These are phyloP conservation scores for Plotosus lineatus DNA, from an alignment of 2,113 vertebrate species.

Conservation along the genomic window DNA sequence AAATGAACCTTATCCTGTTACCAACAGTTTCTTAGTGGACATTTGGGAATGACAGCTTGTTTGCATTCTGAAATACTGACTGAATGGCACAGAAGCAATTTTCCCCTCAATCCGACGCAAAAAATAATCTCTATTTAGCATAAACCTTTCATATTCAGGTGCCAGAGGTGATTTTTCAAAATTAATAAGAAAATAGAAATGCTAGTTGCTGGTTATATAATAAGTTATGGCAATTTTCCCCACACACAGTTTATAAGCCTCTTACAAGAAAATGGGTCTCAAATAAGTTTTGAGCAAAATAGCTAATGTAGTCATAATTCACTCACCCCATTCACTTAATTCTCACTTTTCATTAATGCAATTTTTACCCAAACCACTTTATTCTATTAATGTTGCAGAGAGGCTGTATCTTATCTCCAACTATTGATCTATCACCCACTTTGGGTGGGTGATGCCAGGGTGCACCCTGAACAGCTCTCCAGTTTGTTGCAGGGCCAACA, in stretches of 20 bases:
- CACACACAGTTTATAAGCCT: background rate
- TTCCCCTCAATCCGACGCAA: background rate
- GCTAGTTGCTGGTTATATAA: background rate
- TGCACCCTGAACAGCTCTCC: too few species aligned
- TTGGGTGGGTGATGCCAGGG: too few species aligned
- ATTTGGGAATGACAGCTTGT: background rate
- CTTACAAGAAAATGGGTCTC: background rate
- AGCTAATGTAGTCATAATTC: background rate
- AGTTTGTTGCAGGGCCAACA: too few species aligned
- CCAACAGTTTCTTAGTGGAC: background rate
- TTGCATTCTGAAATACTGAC: background rate
- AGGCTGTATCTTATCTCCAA: too few species aligned
- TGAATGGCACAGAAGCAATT: background rate
- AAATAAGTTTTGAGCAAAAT: background rate
- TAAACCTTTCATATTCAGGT: background rate
- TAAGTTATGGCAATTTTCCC: background rate
- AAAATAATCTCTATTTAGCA: background rate
- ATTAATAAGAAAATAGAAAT: background rate
- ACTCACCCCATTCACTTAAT: background rate
- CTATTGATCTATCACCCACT: too few species aligned
- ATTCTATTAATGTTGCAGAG: too few species aligned
- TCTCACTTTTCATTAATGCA: background rate
- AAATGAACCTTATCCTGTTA: background rate
- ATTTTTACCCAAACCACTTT: too few species aligned
- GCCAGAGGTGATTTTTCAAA: background rate